Conservation (phyloP, 2,797 vertebrate species). For the Tokudaia muenninki region DNA sequence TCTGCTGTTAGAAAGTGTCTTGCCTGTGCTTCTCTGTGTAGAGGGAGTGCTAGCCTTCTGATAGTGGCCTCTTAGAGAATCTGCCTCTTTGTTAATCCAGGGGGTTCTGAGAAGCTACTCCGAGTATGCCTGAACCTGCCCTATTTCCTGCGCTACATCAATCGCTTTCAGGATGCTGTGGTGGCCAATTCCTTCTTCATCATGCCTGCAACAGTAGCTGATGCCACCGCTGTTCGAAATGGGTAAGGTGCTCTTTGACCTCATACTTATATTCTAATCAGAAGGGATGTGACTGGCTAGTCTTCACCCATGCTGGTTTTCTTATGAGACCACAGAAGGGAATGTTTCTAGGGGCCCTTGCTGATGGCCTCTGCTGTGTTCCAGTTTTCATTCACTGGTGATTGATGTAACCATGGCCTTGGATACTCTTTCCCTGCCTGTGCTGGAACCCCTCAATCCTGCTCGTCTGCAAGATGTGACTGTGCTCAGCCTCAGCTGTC, state of each 20-base stretch:
- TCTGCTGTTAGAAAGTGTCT: neutral
- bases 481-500: constrained; percentile 97
- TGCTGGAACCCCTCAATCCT: constrained; percentile 97
- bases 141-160: constrained; percentile 98
- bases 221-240: constrained; percentile 98
- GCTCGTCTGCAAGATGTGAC: constrained; percentile 97
- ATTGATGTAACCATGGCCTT: constrained; percentile 99
- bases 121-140: constrained; percentile 99
- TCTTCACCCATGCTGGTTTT: neutral
- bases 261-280: fast-evolving
- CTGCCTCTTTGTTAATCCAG: constrained; percentile 84
- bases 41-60: neutral
- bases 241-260: constrained; percentile 89
- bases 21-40: neutral
- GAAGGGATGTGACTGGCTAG: fast-evolving
- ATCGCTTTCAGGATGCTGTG: constrained; percentile 98
- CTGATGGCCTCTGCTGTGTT: neutral
- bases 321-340: neutral
- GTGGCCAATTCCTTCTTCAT: constrained; percentile 99
- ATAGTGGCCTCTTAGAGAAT: neutral
- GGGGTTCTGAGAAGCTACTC: constrained; percentile 98
- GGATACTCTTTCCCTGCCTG: constrained; percentile 97
- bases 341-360: neutral
- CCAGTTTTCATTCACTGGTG: constrained; percentile 97
- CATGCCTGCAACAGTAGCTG: constrained; percentile 99